A percentile compares a stretch with the other conserved stretches of the same genome.
Evolutionary conservation across 1,140 invertebrate genomes (phyloP).

Genomic region (Papilio aristodemus): DNA sequence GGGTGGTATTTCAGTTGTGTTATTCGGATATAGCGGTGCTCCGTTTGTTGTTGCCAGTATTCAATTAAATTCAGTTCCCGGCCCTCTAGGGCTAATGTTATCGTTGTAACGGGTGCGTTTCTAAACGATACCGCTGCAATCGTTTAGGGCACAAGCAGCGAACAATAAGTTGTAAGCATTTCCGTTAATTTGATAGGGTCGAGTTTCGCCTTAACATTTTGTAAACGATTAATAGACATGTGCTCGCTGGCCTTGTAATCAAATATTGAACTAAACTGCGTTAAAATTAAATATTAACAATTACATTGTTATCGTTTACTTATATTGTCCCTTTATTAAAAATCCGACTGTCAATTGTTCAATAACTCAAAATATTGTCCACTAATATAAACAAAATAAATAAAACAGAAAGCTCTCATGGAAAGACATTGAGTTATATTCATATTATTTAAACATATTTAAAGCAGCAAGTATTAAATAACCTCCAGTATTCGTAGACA

Average conservation of each 20-base stretch:
- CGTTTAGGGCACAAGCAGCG: slow-evolving; percentile 15
- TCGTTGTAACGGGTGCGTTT: slow-evolving; percentile 42
- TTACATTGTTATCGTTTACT: neutral
- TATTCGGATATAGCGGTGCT: slow-evolving; percentile 71
- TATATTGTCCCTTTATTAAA: neutral
- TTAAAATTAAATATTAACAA: neutral
- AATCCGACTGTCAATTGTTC: too few relatives aligned
- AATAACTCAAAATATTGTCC: too few relatives aligned
- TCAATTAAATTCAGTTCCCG: slow-evolving; percentile 77
- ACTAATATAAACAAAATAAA: too few relatives aligned
- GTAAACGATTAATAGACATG: neutral
- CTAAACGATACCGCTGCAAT: slow-evolving; percentile 19
- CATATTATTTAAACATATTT: too few relatives aligned
- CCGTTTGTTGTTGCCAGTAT: slow-evolving; percentile 77
- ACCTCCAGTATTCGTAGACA: too few relatives aligned
- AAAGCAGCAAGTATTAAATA: too few relatives aligned
- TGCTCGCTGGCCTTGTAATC: neutral
- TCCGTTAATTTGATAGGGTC: slow-evolving; percentile 24
- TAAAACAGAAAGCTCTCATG: too few relatives aligned
- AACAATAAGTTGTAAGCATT: slow-evolving; percentile 28
- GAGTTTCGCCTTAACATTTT: slow-evolving; percentile 2
- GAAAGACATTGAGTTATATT: too few relatives aligned
- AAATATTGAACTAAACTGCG: neutral
- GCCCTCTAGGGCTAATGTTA: slow-evolving; percentile 70
- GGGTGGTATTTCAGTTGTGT: slow-evolving; percentile 60